Percentiles rank a stretch among this genome's conserved stretches.
Conservation (phyloP, 2,113 vertebrate species). For the Sinosuthora webbiana region DNA sequence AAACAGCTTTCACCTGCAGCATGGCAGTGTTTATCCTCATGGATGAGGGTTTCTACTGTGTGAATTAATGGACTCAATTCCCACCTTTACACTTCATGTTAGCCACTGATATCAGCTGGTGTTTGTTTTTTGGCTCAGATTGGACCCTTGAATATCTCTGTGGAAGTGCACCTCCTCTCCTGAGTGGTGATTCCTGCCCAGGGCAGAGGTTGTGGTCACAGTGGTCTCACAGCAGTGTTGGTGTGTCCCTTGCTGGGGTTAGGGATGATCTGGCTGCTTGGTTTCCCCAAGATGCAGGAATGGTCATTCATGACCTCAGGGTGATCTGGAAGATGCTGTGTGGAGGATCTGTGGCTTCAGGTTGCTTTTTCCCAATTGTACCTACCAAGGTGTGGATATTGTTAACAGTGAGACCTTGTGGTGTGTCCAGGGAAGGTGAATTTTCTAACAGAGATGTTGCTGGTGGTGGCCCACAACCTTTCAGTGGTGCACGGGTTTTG, state of each 20-base stretch:
- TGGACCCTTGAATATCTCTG: background rate
- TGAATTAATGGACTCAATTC: background rate
- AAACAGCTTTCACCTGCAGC: background rate
- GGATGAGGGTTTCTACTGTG: background rate
- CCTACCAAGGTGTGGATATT: background rate
- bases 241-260: background rate
- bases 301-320: background rate
- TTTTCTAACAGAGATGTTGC: background rate
- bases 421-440: background rate
- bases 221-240: background rate
- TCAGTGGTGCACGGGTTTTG: background rate
- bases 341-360: background rate
- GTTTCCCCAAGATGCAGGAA: background rate
- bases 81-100: background rate
- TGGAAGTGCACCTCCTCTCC: background rate
- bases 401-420: background rate
- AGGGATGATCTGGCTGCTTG: background rate
- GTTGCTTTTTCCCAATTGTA: background rate
- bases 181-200: background rate
- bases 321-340: background rate
- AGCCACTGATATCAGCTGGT: background rate
- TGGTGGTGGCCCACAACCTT: background rate
- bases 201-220: background rate
- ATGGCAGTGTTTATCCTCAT: rapidly evolving
- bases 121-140: background rate